Evolutionary conservation across 2,113 vertebrate species (phyloP).

Genomic region (Empidonax traillii): DNA sequence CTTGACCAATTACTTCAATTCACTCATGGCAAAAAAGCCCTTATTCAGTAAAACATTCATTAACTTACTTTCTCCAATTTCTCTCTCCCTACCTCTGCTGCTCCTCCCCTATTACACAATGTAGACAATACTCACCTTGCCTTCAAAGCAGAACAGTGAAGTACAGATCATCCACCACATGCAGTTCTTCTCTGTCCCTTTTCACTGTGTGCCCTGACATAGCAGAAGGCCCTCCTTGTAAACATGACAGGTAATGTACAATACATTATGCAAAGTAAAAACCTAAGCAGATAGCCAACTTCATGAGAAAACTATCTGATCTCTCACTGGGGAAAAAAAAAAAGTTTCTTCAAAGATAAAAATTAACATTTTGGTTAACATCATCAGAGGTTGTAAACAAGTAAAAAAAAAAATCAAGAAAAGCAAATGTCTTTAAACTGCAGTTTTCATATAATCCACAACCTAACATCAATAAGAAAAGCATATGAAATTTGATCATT

Average conservation of each 20-base stretch:
- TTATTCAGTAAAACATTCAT: neutral
- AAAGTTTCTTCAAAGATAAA: neutral
- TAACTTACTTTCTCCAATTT: neutral
- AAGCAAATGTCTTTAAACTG: neutral
- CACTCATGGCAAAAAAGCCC: neutral
- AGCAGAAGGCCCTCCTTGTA: neutral
- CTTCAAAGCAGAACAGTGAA: neutral
- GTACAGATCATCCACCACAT: rapidly evolving
- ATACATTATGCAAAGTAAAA: neutral
- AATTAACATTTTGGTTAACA: neutral
- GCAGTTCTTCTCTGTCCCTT: neutral
- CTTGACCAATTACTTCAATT: neutral
- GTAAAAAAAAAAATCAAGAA: neutral
- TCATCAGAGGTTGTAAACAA: neutral
- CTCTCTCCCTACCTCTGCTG: neutral
- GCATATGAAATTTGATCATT: neutral
- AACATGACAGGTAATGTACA: neutral
- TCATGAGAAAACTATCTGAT: neutral
- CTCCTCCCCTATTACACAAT: rapidly evolving
- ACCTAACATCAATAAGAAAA: neutral
- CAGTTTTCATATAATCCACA: neutral
- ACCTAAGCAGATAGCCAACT: neutral
- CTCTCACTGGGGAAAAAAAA: neutral
- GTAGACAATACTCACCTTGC: neutral
- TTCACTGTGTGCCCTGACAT: neutral